A percentile compares a stretch with the other conserved stretches of the same genome.
Conservation (phyloP, 1,140 invertebrate species). For the Drosophila ogumai region DNA sequence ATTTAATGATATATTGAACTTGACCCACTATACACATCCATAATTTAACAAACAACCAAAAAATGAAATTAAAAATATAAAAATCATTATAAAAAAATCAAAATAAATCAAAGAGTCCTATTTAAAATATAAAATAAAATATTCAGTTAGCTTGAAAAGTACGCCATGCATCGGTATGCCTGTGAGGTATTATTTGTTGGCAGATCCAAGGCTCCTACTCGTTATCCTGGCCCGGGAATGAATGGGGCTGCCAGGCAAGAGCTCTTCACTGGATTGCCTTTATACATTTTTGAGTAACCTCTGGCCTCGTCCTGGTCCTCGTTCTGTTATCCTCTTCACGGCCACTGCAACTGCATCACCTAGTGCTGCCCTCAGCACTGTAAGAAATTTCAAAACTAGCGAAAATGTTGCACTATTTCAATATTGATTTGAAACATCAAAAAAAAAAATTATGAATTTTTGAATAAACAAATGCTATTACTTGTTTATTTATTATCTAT, state of each 20-base stretch:
- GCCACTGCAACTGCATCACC: slow-evolving; percentile 1
- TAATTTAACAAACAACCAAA: too few species aligned
- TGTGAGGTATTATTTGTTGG: not conserved
- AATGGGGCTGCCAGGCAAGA: slow-evolving; percentile 17
- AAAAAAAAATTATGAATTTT: not conserved
- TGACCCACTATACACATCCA: too few species aligned
- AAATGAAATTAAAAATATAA: too few species aligned
- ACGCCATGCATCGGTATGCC: not conserved
- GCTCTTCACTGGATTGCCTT: slow-evolving; percentile 30
- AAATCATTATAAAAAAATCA: too few species aligned
- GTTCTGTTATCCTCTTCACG: not conserved
- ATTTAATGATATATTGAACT: too few species aligned
- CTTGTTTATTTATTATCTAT: not conserved
- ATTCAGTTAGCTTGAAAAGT: not conserved
- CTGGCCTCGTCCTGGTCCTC: not conserved
- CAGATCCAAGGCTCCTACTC: slow-evolving; percentile 1
- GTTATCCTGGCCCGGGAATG: slow-evolving; percentile 5
- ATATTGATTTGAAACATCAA: not conserved
- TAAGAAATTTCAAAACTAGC: not conserved
- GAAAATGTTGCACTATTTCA: not conserved
- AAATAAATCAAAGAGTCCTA: not conserved
- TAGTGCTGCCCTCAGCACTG: not conserved
- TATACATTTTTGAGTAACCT: slow-evolving; percentile 24
- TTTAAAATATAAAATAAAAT: too few species aligned
- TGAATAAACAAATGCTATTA: not conserved